Conservation (phyloP, 2,113 vertebrate species). For the Paralichthys olivaceus region DNA sequence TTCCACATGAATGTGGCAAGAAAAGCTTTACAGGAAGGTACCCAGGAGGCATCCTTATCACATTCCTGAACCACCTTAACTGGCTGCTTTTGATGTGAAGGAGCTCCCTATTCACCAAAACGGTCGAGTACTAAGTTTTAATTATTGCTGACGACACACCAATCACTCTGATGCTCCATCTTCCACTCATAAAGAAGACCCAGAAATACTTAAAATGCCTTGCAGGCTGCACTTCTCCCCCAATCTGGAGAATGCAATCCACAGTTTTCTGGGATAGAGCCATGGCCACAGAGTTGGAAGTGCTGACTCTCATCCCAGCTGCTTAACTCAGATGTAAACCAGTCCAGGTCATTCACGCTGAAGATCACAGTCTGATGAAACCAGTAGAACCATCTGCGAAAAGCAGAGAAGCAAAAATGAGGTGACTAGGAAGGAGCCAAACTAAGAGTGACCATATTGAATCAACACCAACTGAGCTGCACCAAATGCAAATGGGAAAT, state of each 20-base stretch:
- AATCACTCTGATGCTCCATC: background rate
- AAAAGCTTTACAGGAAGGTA: background rate
- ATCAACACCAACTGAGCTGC: background rate
- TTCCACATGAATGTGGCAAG: background rate
- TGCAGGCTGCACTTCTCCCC: background rate
- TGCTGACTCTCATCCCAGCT: background rate
- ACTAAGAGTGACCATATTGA: background rate
- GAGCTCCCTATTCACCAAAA: background rate
- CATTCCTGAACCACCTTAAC: background rate
- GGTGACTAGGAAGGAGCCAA: background rate
- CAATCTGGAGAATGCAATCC: background rate
- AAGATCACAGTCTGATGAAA: background rate
- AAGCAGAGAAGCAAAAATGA: background rate
- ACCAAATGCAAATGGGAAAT: background rate
- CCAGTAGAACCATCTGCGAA: background rate
- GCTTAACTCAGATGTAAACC: background rate
- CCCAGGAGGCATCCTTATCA: background rate
- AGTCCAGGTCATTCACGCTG: background rate
- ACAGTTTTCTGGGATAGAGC: background rate
- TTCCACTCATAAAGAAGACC: background rate
- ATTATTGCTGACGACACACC: background rate
- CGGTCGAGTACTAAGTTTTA: background rate
- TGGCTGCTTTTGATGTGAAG: background rate
- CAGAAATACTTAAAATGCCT: background rate
- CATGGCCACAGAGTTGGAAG: background rate